A percentile compares a stretch with the other conserved stretches of the same genome.
phyloP scores from a whole-genome alignment of 2,113 vertebrate species.

The Myrmecobius fasciatus region DNA sequence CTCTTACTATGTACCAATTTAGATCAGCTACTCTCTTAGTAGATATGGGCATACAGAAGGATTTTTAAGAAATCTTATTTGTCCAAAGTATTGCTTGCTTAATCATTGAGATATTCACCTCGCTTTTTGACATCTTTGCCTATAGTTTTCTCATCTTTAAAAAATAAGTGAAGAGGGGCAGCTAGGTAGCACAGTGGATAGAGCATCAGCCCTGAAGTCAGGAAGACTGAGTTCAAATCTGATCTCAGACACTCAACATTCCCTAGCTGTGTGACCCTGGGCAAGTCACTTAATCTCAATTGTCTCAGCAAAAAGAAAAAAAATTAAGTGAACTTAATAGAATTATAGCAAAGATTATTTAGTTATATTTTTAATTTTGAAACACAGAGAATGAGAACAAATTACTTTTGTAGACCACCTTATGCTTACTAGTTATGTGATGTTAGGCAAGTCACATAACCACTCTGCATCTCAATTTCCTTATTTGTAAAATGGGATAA shows the following conservation, averaged over 20 bases:
- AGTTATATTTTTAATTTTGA: background rate
- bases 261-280: no score
- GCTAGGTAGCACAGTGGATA: no score
- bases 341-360: slow-evolving; percentile 23
- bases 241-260: no score
- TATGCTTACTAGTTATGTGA: background rate
- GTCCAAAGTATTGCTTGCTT: background rate
- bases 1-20: background rate
- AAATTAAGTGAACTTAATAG: no score
- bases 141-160: background rate
- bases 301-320: no score
- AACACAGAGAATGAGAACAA: slow-evolving; percentile 5
- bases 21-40: background rate
- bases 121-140: background rate
- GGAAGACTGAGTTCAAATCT: no score
- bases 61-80: background rate
- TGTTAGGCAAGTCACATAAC: background rate
- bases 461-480: background rate
- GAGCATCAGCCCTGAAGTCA: no score
- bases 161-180: slow-evolving; percentile 23
- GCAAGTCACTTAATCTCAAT: no score
- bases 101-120: background rate
- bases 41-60: background rate
- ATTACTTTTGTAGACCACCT: slow-evolving; percentile 48
- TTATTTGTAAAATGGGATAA: background rate